phyloP scores from a whole-genome alignment of 2,888 invertebrate genomes.

The Beris morrisii region DNA sequence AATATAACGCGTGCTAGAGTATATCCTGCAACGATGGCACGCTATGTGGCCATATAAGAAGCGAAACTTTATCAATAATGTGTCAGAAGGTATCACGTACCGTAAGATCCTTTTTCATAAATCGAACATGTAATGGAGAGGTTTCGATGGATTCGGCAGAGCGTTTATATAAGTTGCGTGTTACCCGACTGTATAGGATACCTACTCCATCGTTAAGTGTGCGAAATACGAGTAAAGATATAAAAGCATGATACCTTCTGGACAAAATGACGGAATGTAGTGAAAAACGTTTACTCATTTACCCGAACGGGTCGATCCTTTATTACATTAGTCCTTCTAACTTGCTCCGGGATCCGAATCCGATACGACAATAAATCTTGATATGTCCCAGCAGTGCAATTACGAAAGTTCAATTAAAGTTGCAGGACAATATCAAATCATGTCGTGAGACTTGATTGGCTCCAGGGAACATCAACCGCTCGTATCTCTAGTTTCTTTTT shows the following conservation, averaged over 20 bases:
- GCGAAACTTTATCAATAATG: too few relatives aligned
- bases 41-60: too few relatives aligned
- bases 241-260: neutral
- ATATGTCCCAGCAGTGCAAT: conserved; percentile 48
- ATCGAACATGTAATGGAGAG: conserved; percentile 1
- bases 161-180: neutral
- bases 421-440: conserved; percentile 34
- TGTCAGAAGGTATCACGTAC: too few relatives aligned
- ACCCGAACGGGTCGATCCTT: conserved; percentile 17
- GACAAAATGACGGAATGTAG: conserved; percentile 8
- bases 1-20: too few relatives aligned
- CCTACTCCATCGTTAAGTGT: too few relatives aligned
- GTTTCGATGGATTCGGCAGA: neutral
- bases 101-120: conserved; percentile 20
- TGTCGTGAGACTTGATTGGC: too few relatives aligned
- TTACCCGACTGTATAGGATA: too few relatives aligned
- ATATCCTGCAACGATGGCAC: too few relatives aligned
- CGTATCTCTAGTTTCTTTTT: too few relatives aligned
- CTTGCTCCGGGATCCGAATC: conserved; percentile 17
- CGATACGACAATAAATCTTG: conserved; percentile 47
- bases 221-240: too few relatives aligned
- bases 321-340: conserved; percentile 1
- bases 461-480: too few relatives aligned
- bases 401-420: conserved; percentile 47
- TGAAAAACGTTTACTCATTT: conserved; percentile 26